Conservation (phyloP, 2,113 vertebrate species). For the Campylomormyrus numenius region DNA sequence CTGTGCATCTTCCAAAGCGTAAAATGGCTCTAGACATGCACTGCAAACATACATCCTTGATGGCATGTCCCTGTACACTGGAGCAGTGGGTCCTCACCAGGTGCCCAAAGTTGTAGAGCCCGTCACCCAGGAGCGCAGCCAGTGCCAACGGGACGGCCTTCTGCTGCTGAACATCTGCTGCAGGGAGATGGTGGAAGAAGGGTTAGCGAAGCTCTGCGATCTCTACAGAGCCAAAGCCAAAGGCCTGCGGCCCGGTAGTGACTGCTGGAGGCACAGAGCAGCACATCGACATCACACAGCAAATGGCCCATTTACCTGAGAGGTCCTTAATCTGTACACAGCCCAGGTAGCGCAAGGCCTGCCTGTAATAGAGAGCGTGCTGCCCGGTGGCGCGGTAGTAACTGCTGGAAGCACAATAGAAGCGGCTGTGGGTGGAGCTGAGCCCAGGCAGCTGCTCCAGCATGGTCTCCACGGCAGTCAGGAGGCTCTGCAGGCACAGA, state of each 20-base stretch:
- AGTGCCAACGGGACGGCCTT: conserved; percentile 25
- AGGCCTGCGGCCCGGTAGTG: conserved; percentile 24
- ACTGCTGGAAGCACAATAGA: conserved; percentile 27
- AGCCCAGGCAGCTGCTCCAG: conserved; percentile 27
- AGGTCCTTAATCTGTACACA: conserved; percentile 26
- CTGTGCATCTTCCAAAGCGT: not conserved
- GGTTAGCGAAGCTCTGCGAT: not conserved
- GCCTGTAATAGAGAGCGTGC: conserved; percentile 29
- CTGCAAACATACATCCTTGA: not conserved
- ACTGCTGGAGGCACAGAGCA: conserved; percentile 12
- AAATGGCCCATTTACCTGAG: conserved; percentile 15
- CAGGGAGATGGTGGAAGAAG: not conserved
- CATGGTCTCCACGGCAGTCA: conserved; percentile 23
- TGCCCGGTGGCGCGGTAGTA: conserved; percentile 28
- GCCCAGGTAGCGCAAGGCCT: conserved; percentile 27
- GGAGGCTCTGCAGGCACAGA: not conserved
- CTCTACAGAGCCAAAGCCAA: conserved; percentile 19
- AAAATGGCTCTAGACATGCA: not conserved
- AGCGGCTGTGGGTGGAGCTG: conserved; percentile 23
- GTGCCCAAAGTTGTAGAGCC: conserved; percentile 33
- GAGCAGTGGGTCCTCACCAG: conserved; percentile 17
- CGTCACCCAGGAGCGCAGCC: conserved; percentile 28
- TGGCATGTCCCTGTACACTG: not conserved
- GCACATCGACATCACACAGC: not conserved
- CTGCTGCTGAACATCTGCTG: conserved; percentile 29